A percentile compares a stretch with the other conserved stretches of the same genome.
These are phyloP conservation scores for Tenebrosternarchus preto DNA, from an alignment of 2,113 vertebrate species.

Conservation along the genomic window DNA sequence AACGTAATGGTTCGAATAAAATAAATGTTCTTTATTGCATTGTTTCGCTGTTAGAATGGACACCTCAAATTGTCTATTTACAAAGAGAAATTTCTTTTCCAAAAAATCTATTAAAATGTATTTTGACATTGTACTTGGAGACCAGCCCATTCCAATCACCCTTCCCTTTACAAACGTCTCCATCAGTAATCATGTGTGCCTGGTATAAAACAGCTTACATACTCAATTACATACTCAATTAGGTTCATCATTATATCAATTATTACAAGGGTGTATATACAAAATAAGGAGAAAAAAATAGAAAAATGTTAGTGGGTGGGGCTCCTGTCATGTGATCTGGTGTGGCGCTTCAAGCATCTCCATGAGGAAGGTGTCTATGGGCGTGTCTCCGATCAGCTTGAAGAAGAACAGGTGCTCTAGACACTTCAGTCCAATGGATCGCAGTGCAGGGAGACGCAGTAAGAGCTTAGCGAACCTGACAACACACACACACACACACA, in stretches of 20 bases:
- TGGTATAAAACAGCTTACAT: slow-evolving; percentile 73
- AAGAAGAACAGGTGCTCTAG: slow-evolving; percentile 98
- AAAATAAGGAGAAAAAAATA: slow-evolving; percentile 36
- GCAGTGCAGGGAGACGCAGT: slow-evolving; percentile 87
- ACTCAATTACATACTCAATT: slow-evolving; percentile 68
- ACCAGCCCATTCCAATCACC: slow-evolving; percentile 31
- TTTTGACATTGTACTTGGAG: slow-evolving; percentile 52
- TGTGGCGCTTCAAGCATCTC: slow-evolving; percentile 95
- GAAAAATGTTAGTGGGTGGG: slow-evolving; percentile 25
- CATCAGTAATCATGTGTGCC: slow-evolving; percentile 59
- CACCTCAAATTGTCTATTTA: slow-evolving; percentile 76
- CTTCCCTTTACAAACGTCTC: slow-evolving; percentile 52
- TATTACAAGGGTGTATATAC: slow-evolving; percentile 70
- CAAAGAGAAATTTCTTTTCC: slow-evolving; percentile 59
- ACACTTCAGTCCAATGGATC: slow-evolving; percentile 94
- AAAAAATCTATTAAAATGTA: slow-evolving; percentile 68
- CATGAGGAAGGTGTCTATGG: slow-evolving; percentile 97
- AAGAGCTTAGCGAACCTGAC: slow-evolving; percentile 92
- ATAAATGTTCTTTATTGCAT: slow-evolving; percentile 72
- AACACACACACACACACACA: slow-evolving; percentile 23
- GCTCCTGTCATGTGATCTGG: slow-evolving; percentile 87
- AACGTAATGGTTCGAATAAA: slow-evolving; percentile 71
- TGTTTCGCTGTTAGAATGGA: slow-evolving; percentile 64
- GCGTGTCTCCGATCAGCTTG: slow-evolving; percentile 95
- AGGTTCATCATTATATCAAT: slow-evolving; percentile 64